A percentile compares a stretch with the other conserved stretches of the same genome.
phyloP scores from a whole-genome alignment of 2,797 vertebrate genomes.

The Rhincodon typus region DNA sequence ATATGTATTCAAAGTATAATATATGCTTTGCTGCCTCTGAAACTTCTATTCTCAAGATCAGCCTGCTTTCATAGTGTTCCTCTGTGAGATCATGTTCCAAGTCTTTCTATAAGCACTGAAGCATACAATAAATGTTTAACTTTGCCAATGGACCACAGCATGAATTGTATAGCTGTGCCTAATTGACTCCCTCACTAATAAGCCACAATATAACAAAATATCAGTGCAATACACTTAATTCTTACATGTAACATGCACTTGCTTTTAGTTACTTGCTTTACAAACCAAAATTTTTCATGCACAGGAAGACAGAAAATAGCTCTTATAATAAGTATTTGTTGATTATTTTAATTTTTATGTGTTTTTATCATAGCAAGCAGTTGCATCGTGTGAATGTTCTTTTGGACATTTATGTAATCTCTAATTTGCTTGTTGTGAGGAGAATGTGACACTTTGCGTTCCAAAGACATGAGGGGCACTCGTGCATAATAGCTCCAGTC shows the following conservation, averaged over 20 bases:
- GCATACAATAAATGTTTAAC: slow-evolving; percentile 28
- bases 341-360: background rate
- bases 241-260: background rate
- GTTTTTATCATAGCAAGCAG: too few species aligned
- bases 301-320: background rate
- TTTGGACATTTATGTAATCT: slow-evolving; percentile 12
- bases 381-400: background rate
- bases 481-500: slow-evolving; percentile 11
- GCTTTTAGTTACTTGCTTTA: background rate
- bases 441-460: background rate
- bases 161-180: slow-evolving; percentile 9
- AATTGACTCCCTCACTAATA: slow-evolving; percentile 24
- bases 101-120: background rate
- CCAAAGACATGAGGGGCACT: background rate
- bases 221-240: background rate
- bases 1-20: background rate
- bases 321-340: background rate
- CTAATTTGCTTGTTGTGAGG: background rate
- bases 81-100: slow-evolving; percentile 19
- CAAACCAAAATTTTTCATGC: slow-evolving; percentile 3
- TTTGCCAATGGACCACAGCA: slow-evolving; percentile 21
- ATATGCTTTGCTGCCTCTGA: background rate
- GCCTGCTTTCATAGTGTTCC: background rate
- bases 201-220: background rate
- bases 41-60: background rate